Evolutionary conservation across 2,113 vertebrate species (phyloP).

Genomic region (Arenaria interpres): DNA sequence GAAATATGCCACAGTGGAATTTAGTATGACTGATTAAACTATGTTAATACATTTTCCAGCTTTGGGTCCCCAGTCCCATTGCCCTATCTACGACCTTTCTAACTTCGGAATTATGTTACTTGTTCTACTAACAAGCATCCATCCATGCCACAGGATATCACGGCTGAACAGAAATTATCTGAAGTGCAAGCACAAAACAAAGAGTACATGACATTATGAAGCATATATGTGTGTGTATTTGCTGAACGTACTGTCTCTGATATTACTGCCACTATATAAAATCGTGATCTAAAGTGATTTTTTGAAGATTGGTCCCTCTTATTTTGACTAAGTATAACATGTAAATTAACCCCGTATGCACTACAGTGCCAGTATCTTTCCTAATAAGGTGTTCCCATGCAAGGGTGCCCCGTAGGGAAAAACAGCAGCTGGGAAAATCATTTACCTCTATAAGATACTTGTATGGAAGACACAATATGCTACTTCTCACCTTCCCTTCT

Average conservation of each 20-base stretch:
- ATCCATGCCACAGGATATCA: conserved; percentile 40
- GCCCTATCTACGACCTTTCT: conserved; percentile 63
- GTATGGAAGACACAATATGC: not conserved
- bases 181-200: conserved; percentile 10
- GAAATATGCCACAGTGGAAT: conserved; percentile 80
- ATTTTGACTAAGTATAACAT: not conserved
- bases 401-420: not conserved
- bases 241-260: not conserved
- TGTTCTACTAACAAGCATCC: conserved; percentile 53
- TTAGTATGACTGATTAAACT: conserved; percentile 80
- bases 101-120: conserved; percentile 58
- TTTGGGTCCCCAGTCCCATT: conserved; percentile 59
- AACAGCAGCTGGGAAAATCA: not conserved
- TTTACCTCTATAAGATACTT: not conserved
- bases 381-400: not conserved
- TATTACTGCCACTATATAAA: not conserved
- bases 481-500: not conserved
- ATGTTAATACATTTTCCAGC: conserved; percentile 71
- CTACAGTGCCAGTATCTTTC: not conserved
- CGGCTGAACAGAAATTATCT: conserved; percentile 8
- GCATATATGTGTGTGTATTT: not conserved
- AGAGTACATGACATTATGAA: not conserved
- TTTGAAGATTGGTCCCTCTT: not conserved
- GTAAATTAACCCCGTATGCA: not conserved
- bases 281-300: not conserved